These are phyloP conservation scores for Pachyramphus minor DNA, from an alignment of 2,113 vertebrate genomes.

Conservation along the genomic window DNA sequence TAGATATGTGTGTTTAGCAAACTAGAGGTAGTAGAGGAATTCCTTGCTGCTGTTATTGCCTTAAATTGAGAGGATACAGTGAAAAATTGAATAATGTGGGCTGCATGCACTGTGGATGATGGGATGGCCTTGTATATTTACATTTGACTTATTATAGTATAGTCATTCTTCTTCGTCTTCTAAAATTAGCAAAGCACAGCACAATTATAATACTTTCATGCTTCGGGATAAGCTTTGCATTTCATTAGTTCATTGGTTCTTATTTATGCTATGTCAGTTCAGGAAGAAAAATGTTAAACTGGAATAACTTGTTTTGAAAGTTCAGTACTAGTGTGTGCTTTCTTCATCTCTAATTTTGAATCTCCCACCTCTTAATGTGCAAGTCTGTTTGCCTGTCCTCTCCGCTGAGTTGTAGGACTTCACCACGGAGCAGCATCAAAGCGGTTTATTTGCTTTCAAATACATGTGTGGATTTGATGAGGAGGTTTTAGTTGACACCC, in stretches of 20 bases:
- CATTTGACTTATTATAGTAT: conserved; percentile 26
- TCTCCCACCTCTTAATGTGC: conserved; percentile 10
- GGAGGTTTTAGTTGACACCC: conserved; percentile 14
- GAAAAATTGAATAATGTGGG: background rate
- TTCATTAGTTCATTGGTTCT: conserved; percentile 49
- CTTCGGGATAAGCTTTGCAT: conserved; percentile 57
- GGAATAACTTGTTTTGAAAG: conserved; percentile 64
- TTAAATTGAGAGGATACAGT: background rate
- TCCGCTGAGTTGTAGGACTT: background rate
- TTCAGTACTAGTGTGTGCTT: conserved; percentile 50
- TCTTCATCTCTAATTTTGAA: conserved; percentile 35
- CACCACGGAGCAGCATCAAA: background rate
- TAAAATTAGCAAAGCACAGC: conserved; percentile 62
- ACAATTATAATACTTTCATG: conserved; percentile 61
- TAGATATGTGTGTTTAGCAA: background rate
- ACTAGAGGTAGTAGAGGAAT: background rate
- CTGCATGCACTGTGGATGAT: background rate
- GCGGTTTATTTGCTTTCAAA: background rate
- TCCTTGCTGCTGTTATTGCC: background rate
- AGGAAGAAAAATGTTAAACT: conserved; percentile 54
- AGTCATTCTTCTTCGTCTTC: conserved; percentile 30
- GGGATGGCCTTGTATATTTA: conserved; percentile 13
- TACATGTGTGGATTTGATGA: background rate
- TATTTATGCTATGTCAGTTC: conserved; percentile 50
- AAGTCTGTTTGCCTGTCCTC: background rate